These are phyloP conservation scores for Poeciliopsis turneri DNA, from an alignment of 2,797 vertebrate genomes.

Conservation along the genomic window DNA sequence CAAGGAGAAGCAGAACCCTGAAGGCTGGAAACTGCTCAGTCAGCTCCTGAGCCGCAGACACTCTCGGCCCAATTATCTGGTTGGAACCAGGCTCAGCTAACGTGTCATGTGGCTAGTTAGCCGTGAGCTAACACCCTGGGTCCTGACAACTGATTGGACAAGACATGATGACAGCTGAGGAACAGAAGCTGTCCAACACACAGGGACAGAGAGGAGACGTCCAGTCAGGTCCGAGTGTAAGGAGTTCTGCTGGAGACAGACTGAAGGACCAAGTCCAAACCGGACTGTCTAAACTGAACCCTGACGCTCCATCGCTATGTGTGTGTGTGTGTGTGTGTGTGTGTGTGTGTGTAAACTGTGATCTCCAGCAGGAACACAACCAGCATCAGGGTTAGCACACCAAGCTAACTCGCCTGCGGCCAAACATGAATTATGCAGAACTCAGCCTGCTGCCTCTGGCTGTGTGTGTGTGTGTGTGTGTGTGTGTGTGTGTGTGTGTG, in stretches of 20 bases:
- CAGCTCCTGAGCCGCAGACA: neutral
- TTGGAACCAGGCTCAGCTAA: slow-evolving; percentile 49
- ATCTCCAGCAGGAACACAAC: slow-evolving; percentile 59
- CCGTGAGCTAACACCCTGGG: slow-evolving; percentile 50
- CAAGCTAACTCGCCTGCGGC: slow-evolving; percentile 63
- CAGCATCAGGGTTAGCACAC: slow-evolving; percentile 65
- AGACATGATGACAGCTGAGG: slow-evolving; percentile 39
- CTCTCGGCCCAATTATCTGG: slow-evolving; percentile 38
- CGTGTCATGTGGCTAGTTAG: slow-evolving; percentile 39
- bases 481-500: slow-evolving; percentile 26
- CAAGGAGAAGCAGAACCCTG: too few relatives aligned
- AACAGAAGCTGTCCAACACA: slow-evolving; percentile 37
- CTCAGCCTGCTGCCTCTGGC: slow-evolving; percentile 46
- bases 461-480: slow-evolving; percentile 36
- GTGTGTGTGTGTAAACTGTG: slow-evolving; percentile 57
- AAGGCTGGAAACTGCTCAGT: too few relatives aligned
- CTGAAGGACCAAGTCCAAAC: neutral
- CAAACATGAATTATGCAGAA: slow-evolving; percentile 72
- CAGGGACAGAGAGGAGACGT: slow-evolving; percentile 9
- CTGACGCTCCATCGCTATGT: neutral
- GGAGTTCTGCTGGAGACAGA: neutral
- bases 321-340: slow-evolving; percentile 35
- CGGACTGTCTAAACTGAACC: neutral
- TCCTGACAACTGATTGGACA: slow-evolving; percentile 16
- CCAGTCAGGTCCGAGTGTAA: neutral